Conservation (phyloP, 64 coral and sea anemone species). For the Platygyra sinensis region DNA sequence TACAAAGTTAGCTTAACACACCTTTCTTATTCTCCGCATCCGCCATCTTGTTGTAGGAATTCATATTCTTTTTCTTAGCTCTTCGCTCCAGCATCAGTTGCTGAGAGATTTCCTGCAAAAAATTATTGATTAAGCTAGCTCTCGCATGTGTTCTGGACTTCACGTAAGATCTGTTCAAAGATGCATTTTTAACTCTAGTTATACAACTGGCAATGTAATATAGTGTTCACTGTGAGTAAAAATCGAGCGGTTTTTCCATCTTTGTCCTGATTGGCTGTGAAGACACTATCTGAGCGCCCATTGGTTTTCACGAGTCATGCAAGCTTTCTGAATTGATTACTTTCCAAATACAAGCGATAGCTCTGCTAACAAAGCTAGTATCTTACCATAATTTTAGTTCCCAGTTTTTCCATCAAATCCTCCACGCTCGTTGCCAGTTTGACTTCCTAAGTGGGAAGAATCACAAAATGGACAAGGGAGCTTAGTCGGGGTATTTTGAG, state of each 20-base stretch:
- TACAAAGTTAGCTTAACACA: background rate
- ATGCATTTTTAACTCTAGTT: background rate
- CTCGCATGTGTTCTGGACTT: no score
- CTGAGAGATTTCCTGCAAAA: slow-evolving; percentile 74
- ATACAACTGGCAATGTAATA: background rate
- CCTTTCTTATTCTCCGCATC: slow-evolving; percentile 82
- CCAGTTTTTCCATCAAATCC: slow-evolving; percentile 77
- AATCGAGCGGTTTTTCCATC: no score
- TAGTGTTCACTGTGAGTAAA: no score
- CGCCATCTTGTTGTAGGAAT: slow-evolving; percentile 78
- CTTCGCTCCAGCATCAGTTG: slow-evolving; percentile 78
- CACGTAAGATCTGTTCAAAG: no score
- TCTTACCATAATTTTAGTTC: slow-evolving; percentile 85
- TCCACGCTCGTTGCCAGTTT: slow-evolving; percentile 63
- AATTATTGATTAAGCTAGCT: background rate
- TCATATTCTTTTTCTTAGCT: slow-evolving; percentile 77
- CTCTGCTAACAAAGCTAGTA: background rate
- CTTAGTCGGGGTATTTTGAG: no score
- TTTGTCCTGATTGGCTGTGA: no score
- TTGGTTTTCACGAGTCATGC: background rate
- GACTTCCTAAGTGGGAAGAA: slow-evolving; percentile 12
- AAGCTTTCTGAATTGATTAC: background rate
- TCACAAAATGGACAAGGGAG: no score
- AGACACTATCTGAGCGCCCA: background rate
- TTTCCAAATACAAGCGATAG: background rate